A percentile compares a stretch with the other conserved stretches of the same genome.
phyloP scores from a whole-genome alignment of 2,888 invertebrate species.

The Sphaerolaimus hirsutus region DNA sequence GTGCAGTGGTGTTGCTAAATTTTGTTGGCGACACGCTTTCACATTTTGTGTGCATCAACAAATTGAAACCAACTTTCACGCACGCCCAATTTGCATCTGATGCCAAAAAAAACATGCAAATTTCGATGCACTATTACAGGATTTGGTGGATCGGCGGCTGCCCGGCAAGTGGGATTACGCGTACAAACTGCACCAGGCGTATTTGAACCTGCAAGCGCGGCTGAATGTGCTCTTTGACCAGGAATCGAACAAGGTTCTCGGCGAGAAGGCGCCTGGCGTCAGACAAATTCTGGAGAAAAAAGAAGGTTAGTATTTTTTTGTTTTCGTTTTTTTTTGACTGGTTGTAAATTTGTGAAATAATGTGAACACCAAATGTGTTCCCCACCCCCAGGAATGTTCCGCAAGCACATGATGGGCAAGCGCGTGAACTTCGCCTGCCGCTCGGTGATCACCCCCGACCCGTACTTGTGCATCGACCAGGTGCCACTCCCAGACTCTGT shows the following conservation, averaged over 20 bases:
- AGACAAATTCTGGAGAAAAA: slow-evolving; percentile 68
- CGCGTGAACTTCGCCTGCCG: slow-evolving; percentile 88
- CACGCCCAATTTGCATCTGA: too few species aligned
- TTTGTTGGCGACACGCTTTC: too few species aligned
- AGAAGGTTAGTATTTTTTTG: slow-evolving; percentile 7
- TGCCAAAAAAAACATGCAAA: too few species aligned
- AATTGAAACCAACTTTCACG: too few species aligned
- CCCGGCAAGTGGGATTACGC: too few species aligned
- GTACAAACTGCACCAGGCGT: slow-evolving; percentile 52
- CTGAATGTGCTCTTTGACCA: slow-evolving; percentile 48
- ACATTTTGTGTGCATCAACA: too few species aligned
- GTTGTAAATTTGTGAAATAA: background rate
- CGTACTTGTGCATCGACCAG: slow-evolving; percentile 77
- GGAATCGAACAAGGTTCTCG: slow-evolving; percentile 28
- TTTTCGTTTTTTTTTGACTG: background rate
- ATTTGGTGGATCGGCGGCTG: too few species aligned
- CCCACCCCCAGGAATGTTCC: slow-evolving; percentile 40
- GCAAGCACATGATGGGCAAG: slow-evolving; percentile 99
- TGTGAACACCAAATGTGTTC: background rate
- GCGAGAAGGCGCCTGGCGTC: slow-evolving; percentile 11
- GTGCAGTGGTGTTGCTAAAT: too few species aligned
- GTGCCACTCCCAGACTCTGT: too few species aligned
- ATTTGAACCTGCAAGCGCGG: slow-evolving; percentile 53
- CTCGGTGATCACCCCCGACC: slow-evolving; percentile 94
- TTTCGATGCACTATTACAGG: too few species aligned